phyloP scores from a whole-genome alignment of 2,888 invertebrate species.

The Hyles lineata region DNA sequence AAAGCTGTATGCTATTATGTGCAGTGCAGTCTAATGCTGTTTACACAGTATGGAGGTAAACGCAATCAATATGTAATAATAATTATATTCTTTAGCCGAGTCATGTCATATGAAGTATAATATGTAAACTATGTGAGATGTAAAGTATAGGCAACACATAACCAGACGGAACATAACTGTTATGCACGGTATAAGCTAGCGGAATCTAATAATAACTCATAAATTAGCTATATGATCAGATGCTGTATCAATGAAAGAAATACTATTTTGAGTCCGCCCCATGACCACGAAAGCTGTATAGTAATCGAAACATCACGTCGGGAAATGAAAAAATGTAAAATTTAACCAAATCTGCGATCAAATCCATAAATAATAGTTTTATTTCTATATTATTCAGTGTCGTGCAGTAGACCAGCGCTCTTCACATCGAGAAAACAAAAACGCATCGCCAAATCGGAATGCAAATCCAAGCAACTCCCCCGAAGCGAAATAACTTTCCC shows the following conservation, averaged over 20 bases:
- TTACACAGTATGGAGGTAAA: too few relatives aligned
- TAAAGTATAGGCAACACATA: neutral
- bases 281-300: too few relatives aligned
- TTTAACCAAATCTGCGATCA: too few relatives aligned
- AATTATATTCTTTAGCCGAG: neutral
- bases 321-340: too few relatives aligned
- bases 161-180: neutral
- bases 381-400: too few relatives aligned
- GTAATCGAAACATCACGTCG: too few relatives aligned
- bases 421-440: too few relatives aligned
- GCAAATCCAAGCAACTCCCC: neutral
- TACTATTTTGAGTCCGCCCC: too few relatives aligned
- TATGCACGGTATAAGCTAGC: neutral
- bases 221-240: neutral
- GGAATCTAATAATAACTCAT: neutral
- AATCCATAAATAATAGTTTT: too few relatives aligned
- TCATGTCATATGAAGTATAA: neutral
- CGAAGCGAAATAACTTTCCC: constrained; percentile 3
- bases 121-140: neutral
- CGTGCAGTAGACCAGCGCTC: neutral
- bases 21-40: neutral
- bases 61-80: too few relatives aligned
- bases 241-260: neutral
- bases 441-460: neutral
- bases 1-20: too few relatives aligned